A percentile compares a stretch with the other conserved stretches of the same genome.
Conservation (phyloP, 2,888 invertebrate species). For the Tuta absoluta region DNA sequence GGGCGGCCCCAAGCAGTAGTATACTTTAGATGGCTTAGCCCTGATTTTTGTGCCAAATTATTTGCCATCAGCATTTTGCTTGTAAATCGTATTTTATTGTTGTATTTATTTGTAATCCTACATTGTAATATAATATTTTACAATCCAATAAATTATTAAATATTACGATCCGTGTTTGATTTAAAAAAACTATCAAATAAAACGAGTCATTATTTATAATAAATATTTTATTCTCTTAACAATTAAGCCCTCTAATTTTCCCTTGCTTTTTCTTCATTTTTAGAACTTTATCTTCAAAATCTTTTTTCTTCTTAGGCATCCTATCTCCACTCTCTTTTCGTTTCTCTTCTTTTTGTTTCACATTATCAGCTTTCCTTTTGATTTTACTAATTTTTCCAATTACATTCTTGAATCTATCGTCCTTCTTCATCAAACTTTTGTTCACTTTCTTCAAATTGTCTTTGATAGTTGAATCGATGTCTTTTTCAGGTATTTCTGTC, state of each 20-base stretch:
- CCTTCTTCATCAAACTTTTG: slow-evolving; percentile 72
- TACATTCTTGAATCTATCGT: slow-evolving; percentile 71
- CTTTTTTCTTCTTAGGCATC: slow-evolving; percentile 45
- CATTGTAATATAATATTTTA: slow-evolving; percentile 53
- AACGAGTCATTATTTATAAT: neutral
- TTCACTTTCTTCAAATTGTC: slow-evolving; percentile 66
- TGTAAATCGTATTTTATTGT: slow-evolving; percentile 54
- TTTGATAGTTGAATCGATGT: slow-evolving; percentile 65
- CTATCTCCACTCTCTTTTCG: slow-evolving; percentile 37
- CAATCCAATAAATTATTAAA: slow-evolving; percentile 62
- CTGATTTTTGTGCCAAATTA: slow-evolving; percentile 75
- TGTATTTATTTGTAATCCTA: slow-evolving; percentile 72
- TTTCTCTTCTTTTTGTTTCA: slow-evolving; percentile 35
- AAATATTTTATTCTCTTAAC: neutral
- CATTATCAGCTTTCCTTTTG: slow-evolving; percentile 67
- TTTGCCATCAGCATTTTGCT: slow-evolving; percentile 68
- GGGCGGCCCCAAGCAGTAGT: slow-evolving; percentile 14
- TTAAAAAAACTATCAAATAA: neutral
- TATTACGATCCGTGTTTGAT: slow-evolving; percentile 37
- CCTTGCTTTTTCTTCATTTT: slow-evolving; percentile 50
- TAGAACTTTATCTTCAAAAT: slow-evolving; percentile 33
- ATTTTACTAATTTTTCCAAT: slow-evolving; percentile 73
- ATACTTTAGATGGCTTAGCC: slow-evolving; percentile 42
- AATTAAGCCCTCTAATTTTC: neutral
- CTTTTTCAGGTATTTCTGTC: slow-evolving; percentile 37